Conservation (phyloP, 2,797 vertebrate genomes). For the Antrozous pallidus region DNA sequence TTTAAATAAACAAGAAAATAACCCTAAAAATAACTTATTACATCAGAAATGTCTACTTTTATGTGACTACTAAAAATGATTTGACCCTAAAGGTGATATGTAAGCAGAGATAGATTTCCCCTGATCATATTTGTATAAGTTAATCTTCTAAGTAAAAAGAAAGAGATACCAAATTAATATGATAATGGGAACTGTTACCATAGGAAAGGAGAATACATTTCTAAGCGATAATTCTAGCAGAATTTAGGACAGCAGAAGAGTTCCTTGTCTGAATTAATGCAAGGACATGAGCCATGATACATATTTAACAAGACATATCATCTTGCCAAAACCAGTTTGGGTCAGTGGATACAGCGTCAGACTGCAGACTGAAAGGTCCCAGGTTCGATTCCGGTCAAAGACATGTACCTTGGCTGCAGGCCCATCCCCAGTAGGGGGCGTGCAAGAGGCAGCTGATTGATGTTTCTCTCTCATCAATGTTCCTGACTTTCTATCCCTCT, state of each 20-base stretch:
- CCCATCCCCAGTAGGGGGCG: no score
- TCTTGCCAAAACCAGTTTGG: no score
- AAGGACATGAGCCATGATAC: not conserved
- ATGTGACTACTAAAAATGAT: not conserved
- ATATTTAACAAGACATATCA: not conserved
- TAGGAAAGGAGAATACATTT: not conserved
- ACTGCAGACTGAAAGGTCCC: no score
- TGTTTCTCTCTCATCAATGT: no score
- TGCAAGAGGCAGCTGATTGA: no score
- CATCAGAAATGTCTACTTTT: not conserved
- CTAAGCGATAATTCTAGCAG: conserved; percentile 10
- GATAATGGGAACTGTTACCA: not conserved
- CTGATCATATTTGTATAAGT: not conserved
- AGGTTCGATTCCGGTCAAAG: no score
- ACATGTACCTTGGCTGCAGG: no score
- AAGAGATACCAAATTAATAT: not conserved
- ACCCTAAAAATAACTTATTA: not conserved
- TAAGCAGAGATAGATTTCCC: not conserved
- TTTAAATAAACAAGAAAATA: not conserved
- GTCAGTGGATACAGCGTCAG: no score
- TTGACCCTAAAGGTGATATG: not conserved
- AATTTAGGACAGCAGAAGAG: not conserved
- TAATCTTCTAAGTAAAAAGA: not conserved
- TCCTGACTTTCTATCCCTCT: no score
- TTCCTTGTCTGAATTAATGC: not conserved